These are phyloP conservation scores for Drosophila neotestacea DNA, from an alignment of 2,888 invertebrate genomes.

Conservation along the genomic window DNA sequence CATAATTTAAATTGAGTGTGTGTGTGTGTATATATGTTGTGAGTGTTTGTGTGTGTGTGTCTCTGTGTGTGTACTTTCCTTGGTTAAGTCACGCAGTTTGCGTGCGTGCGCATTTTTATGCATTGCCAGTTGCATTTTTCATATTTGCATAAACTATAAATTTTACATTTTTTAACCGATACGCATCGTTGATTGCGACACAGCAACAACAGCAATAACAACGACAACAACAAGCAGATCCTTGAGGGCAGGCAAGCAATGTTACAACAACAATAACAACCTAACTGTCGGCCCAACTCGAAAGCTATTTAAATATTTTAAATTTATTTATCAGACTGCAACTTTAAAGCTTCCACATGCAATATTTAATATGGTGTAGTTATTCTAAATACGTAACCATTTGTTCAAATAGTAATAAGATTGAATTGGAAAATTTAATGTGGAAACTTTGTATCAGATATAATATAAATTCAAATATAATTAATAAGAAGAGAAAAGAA, in stretches of 20 bases:
- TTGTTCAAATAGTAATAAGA: neutral
- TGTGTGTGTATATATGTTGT: constrained; percentile 21
- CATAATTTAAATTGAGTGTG: constrained; percentile 67
- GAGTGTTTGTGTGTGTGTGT: constrained; percentile 29
- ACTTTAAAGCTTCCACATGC: constrained; percentile 64
- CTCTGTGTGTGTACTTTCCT: constrained; percentile 42
- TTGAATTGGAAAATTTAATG: no score
- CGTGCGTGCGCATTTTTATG: constrained; percentile 82
- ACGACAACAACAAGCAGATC: constrained; percentile 38
- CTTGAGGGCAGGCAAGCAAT: constrained; percentile 50
- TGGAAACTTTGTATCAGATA: no score
- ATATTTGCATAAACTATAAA: constrained; percentile 82
- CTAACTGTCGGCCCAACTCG: constrained; percentile 22
- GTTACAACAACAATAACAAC: constrained; percentile 19
- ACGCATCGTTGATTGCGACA: constrained; percentile 79
- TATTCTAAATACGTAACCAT: constrained; percentile 6
- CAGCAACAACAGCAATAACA: constrained; percentile 40
- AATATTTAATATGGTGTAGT: constrained; percentile 56
- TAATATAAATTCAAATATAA: no score
- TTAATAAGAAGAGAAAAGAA: no score
- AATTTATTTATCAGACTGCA: constrained; percentile 62
- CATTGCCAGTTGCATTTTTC: constrained; percentile 81
- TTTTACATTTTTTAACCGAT: constrained; percentile 81
- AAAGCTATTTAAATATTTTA: constrained; percentile 74
- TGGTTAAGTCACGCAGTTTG: constrained; percentile 76